phyloP scores from a whole-genome alignment of 2,888 invertebrate species.

The Girardia tigrina region DNA sequence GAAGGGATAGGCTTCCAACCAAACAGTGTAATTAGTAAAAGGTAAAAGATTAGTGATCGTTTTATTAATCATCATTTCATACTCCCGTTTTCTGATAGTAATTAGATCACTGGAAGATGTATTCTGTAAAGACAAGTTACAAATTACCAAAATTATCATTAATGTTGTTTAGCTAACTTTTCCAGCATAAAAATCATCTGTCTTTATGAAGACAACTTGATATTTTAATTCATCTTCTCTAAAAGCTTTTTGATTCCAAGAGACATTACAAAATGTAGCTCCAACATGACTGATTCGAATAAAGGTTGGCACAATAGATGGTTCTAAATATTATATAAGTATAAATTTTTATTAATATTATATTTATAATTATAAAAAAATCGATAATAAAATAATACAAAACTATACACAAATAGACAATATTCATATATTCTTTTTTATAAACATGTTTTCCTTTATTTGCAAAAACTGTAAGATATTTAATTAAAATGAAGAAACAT shows the following conservation, averaged over 20 bases:
- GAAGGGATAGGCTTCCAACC: neutral
- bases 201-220: neutral
- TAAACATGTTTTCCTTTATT: too few species aligned
- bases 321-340: neutral
- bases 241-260: slow-evolving; percentile 6
- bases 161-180: neutral
- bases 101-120: neutral
- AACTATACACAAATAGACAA: too few species aligned
- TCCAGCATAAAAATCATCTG: neutral
- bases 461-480: too few species aligned
- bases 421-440: too few species aligned
- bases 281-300: neutral
- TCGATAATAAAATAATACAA: too few species aligned
- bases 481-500: too few species aligned
- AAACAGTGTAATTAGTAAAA: neutral
- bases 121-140: neutral
- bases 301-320: neutral
- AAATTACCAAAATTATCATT: neutral
- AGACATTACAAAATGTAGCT: neutral
- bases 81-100: neutral
- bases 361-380: too few species aligned
- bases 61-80: neutral
- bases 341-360: neutral
- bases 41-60: neutral
- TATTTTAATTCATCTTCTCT: neutral